Base-by-base conservation (phyloP, 1,140 invertebrate genomes). In the Drosophila grimshawi region DNA sequence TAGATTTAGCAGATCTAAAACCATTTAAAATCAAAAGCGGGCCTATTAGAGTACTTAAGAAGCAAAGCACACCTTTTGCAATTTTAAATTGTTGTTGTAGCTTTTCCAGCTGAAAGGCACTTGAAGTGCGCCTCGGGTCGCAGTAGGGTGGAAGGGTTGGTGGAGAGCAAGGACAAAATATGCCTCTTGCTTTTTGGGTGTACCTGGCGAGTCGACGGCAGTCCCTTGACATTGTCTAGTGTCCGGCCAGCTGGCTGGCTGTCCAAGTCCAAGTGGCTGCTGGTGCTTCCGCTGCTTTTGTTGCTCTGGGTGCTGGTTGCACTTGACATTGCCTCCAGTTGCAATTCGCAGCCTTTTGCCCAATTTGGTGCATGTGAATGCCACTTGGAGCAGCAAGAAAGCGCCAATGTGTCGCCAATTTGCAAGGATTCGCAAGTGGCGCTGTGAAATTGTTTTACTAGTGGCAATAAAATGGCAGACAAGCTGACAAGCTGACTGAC, bases 301-400 rank as follows among this genome's bases (percentile, higher is more conserved):
- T 19, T 19, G 41, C 62, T 62, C 41, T 51, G 49, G 52, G 59
- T 33, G 29, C 66, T 64, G 59, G 66, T 71, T 70, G 53, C 61
- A 61, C 73, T 76, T 71, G 73, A 71, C 73, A 76, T 76, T 71
- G 67, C 65, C 72, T 43, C 39, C n/a, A 43, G 59, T 53, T 69
- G 72, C 72, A 64, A 57, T 52, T 30, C 3, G 66, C 48, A 62
- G 66, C 49, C 52, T 49, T 72, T 69, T 37, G 60, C 49, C 68
- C 53, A 76, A 68, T 70, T 70, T 74, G 53, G 35, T 11, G 53
- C 32, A 32, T 56, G 37, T 45, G 49, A 30, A 19, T 41, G 60
- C 41, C 59, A 57, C 66, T 69, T 37, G 37, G 46, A 33, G 30
- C 33, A 10, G 51, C 32, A n/a, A 33, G 59, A 19, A 19, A 19